These are phyloP conservation scores for Cynoglossus semilaevis DNA, from an alignment of 2,113 vertebrate species.

Conservation along the genomic window DNA sequence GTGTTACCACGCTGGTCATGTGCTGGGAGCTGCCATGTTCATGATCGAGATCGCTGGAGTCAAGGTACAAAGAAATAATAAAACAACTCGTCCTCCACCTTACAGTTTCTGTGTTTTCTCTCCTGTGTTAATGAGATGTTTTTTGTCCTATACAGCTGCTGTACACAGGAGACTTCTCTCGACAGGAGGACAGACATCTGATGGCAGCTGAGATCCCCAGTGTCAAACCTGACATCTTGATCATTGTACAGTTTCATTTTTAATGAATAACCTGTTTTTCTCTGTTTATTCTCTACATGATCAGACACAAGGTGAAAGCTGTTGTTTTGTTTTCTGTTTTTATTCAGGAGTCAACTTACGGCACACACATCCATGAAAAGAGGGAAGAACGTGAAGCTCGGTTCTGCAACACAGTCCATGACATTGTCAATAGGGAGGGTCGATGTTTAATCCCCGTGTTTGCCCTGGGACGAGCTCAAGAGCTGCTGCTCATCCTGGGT, in stretches of 20 bases:
- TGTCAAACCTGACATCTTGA: constrained; percentile 96
- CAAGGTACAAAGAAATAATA: constrained; percentile 72
- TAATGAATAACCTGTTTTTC: not conserved
- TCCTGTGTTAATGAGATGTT: not conserved
- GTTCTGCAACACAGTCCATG: constrained; percentile 96
- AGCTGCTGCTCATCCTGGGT: constrained; percentile 94
- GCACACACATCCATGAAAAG: constrained; percentile 97
- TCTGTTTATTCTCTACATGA: not conserved
- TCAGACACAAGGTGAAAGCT: not conserved
- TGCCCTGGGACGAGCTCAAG: constrained; percentile 93
- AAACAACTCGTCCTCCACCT: not conserved
- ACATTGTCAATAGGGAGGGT: constrained; percentile 94
- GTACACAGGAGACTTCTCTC: constrained; percentile 97
- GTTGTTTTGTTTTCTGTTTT: not conserved
- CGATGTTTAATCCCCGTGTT: constrained; percentile 96
- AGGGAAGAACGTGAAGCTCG: constrained; percentile 92
- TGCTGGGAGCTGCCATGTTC: constrained; percentile 97
- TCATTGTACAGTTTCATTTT: constrained; percentile 79
- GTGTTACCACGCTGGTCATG: constrained; percentile 96
- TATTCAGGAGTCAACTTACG: constrained; percentile 91
- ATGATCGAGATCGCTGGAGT: constrained; percentile 99
- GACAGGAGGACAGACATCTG: constrained; percentile 95
- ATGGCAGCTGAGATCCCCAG: constrained; percentile 99
- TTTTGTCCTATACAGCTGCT: constrained; percentile 74
- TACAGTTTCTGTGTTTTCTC: not conserved